phyloP scores from a whole-genome alignment of 2,113 vertebrate genomes.

The Psilopsiagon aurifrons region DNA sequence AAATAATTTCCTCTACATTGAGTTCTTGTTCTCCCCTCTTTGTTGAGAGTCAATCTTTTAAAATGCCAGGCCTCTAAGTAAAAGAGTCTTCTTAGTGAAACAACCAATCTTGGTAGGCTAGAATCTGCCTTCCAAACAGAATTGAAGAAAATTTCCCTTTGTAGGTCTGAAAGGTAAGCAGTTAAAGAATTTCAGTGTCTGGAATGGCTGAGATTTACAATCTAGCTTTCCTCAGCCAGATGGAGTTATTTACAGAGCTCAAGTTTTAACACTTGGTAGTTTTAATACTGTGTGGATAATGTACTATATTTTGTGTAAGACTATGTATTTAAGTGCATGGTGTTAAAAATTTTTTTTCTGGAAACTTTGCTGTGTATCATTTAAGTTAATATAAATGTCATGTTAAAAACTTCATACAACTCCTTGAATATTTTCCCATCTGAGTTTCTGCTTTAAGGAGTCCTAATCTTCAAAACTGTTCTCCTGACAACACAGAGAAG shows the following conservation, averaged over 20 bases:
- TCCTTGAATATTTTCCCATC: neutral
- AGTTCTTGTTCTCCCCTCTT: neutral
- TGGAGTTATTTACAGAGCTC: constrained; percentile 23
- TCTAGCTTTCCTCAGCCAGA: constrained; percentile 25
- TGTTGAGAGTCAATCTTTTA: neutral
- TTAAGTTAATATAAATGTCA: neutral
- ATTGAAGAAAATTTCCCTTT: constrained; percentile 47
- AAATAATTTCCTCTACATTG: constrained; percentile 35
- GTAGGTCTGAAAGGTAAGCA: constrained; percentile 60
- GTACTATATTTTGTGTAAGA: neutral
- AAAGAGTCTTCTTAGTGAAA: constrained; percentile 41
- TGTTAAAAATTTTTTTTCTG: neutral
- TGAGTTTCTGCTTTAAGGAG: neutral
- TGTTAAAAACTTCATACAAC: neutral
- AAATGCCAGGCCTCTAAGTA: neutral
- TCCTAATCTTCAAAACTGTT: neutral
- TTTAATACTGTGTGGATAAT: neutral
- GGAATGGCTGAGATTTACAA: constrained; percentile 62
- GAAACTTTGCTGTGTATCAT: neutral
- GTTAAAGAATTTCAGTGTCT: constrained; percentile 60
- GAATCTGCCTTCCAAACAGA: constrained; percentile 39
- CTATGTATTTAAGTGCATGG: neutral
- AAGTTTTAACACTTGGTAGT: constrained; percentile 17
- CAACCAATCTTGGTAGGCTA: neutral
- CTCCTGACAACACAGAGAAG: neutral